Percentiles rank a stretch among this genome's conserved stretches.
Conservation (phyloP, 2,888 invertebrate genomes). For the Aphidoletes aphidimyza region DNA sequence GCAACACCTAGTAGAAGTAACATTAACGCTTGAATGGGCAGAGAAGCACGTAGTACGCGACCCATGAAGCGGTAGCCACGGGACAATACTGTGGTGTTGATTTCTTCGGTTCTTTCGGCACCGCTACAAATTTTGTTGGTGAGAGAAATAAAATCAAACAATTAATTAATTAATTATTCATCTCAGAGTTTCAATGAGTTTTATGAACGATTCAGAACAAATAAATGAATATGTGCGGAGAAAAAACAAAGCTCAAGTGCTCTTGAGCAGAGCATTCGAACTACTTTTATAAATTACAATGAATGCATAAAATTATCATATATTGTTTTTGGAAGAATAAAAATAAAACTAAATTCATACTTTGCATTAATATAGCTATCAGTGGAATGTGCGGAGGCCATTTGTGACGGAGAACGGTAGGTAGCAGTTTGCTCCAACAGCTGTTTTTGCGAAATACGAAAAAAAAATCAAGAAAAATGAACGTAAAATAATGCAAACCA, state of each 20-base stretch:
- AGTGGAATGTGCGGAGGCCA: conserved; percentile 69
- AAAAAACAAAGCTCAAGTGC: conserved; percentile 44
- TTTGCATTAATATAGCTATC: conserved; percentile 68
- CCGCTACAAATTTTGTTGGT: conserved; percentile 54
- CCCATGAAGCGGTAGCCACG: conserved; percentile 87
- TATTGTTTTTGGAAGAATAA: no score
- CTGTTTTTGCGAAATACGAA: conserved; percentile 68
- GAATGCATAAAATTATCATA: conserved; percentile 58
- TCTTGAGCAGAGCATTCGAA: neutral
- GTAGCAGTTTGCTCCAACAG: conserved; percentile 75
- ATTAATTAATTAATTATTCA: no score
- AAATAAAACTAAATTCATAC: conserved; percentile 67
- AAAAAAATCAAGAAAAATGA: conserved; percentile 58
- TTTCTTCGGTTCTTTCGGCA: conserved; percentile 66
- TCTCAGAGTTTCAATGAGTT: no score
- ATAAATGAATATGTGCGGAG: conserved; percentile 32
- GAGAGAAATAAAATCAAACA: neutral
- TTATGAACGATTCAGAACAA: no score
- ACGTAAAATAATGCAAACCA: neutral
- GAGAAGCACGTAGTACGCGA: conserved; percentile 88
- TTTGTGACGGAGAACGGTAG: conserved; percentile 68
- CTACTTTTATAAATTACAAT: conserved; percentile 50
- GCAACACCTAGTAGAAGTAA: conserved; percentile 92
- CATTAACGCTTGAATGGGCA: conserved; percentile 95
- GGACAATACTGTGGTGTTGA: conserved; percentile 74